A percentile compares a stretch with the other conserved stretches of the same genome.
phyloP scores from a whole-genome alignment of 2,797 vertebrate genomes.

The Chanos chanos region DNA sequence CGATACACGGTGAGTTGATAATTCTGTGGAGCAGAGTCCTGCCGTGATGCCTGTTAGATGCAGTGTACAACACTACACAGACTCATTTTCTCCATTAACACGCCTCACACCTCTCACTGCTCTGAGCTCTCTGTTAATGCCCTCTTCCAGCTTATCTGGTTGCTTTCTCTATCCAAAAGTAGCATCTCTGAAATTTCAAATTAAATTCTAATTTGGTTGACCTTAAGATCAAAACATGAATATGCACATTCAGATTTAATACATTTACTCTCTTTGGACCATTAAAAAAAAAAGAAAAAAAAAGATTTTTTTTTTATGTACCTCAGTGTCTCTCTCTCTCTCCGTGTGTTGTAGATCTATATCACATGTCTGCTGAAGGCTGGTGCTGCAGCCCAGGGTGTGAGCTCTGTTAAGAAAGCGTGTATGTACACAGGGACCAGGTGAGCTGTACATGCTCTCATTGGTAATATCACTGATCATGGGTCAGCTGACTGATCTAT shows the following conservation, averaged over 20 bases:
- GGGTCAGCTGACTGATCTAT: no score
- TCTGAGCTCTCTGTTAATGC: no score
- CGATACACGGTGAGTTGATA: not conserved
- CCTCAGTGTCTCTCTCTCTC: not conserved
- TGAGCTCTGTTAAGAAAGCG: constrained; percentile 9
- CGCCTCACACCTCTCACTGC: no score
- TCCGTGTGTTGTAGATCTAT: constrained; percentile 17
- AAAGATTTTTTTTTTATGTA: not conserved
- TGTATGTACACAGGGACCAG: constrained; percentile 23
- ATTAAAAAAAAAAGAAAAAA: not conserved
- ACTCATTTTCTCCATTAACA: no score
- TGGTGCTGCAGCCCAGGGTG: not conserved
- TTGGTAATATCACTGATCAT: not conserved
- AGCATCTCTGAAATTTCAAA: no score
- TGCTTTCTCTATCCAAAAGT: no score
- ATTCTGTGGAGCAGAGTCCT: no score
- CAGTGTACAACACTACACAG: no score
- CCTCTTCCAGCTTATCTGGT: no score
- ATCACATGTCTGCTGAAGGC: constrained; percentile 26
- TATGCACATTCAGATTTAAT: not conserved
- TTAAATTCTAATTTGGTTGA: no score
- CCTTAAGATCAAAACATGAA: no score
- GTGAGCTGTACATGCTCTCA: not conserved
- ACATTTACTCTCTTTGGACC: not conserved
- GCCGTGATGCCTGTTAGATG: no score